phyloP scores from a whole-genome alignment of 2,888 invertebrate species.

The Cerastis rubricosa region DNA sequence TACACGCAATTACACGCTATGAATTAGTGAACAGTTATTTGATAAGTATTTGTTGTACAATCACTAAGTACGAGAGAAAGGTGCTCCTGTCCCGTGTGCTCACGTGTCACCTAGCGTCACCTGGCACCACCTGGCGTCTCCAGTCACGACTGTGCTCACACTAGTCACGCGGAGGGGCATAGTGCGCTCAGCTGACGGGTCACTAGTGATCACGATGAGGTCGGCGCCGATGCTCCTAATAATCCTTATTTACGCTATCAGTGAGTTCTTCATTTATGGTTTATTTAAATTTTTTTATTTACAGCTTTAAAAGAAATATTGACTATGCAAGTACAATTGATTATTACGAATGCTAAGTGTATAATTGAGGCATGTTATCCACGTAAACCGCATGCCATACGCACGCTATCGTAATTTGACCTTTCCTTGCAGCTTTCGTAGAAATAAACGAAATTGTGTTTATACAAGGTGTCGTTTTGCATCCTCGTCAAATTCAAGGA shows the following conservation, averaged over 20 bases:
- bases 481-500: no score
- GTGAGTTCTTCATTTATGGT: conserved; percentile 17
- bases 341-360: neutral
- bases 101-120: neutral
- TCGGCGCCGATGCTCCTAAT: neutral
- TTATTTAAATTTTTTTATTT: neutral
- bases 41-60: conserved; percentile 36
- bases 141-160: neutral
- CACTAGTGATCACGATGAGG: neutral
- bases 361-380: neutral
- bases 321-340: neutral
- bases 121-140: neutral
- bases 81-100: neutral
- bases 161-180: neutral
- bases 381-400: no score
- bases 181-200: neutral
- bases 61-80: no score
- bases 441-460: no score
- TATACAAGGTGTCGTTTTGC: no score
- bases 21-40: conserved; percentile 30
- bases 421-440: no score
- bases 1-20: conserved; percentile 32
- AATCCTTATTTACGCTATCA: conserved; percentile 2
- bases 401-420: no score
- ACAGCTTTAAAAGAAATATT: neutral